Conservation (phyloP, 2,113 vertebrate species). For the Thunnus thynnus region DNA sequence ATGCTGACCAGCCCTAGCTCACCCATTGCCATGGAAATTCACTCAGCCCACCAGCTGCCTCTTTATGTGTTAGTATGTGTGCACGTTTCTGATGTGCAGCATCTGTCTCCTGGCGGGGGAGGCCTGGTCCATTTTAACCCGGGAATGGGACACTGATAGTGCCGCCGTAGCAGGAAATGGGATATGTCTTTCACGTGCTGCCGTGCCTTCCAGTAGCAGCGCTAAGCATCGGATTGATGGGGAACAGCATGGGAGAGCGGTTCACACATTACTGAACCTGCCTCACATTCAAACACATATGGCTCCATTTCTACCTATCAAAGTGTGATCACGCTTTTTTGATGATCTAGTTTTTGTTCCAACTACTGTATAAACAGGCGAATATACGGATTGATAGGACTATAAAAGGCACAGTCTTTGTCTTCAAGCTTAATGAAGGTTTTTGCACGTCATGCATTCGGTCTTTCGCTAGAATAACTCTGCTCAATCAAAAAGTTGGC, state of each 20-base stretch:
- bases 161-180: conserved; percentile 62
- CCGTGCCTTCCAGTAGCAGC: conserved; percentile 6
- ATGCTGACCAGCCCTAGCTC: conserved; percentile 50
- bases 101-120: conserved; percentile 48
- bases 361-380: background rate
- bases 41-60: conserved; percentile 55
- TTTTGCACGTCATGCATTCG: background rate
- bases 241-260: conserved; percentile 31
- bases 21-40: conserved; percentile 49
- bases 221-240: conserved; percentile 41
- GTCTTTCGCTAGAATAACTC: background rate
- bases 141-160: conserved; percentile 46
- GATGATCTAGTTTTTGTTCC: background rate
- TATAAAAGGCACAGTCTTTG: background rate
- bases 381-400: too few species aligned
- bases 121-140: conserved; percentile 11
- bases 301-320: conserved; percentile 25
- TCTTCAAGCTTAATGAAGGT: background rate
- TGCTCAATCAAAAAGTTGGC: conserved; percentile 14
- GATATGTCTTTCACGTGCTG: conserved; percentile 56
- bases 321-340: background rate
- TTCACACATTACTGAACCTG: conserved; percentile 4
- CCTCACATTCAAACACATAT: conserved; percentile 20
- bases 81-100: conserved; percentile 28
- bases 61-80: conserved; percentile 9